A percentile compares a stretch with the other conserved stretches of the same genome.
Evolutionary conservation across 2,797 vertebrate genomes (phyloP).

Genomic region (Pelochelys cantorii): DNA sequence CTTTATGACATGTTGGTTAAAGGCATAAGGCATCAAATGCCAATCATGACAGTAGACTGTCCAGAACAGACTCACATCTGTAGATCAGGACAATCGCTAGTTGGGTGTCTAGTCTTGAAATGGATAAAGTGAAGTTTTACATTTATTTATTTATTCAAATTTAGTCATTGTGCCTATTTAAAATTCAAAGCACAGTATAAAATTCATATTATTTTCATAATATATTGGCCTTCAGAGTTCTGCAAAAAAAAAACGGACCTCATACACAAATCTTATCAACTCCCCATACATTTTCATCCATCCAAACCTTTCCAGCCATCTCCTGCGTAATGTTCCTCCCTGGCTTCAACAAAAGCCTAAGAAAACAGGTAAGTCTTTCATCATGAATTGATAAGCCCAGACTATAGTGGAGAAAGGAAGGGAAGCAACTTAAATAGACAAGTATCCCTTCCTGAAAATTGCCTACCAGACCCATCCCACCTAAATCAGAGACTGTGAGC

Average conservation of each 20-base stretch:
- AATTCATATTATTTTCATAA: background rate
- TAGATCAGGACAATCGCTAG: background rate
- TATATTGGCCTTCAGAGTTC: background rate
- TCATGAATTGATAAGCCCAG: background rate
- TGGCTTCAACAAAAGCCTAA: accelerated
- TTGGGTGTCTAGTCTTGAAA: background rate
- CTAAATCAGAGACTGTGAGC: background rate
- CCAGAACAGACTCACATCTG: background rate
- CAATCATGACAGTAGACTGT: background rate
- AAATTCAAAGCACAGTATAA: background rate
- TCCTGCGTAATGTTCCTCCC: background rate
- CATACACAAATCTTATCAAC: background rate
- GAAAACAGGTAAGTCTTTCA: background rate
- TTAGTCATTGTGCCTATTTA: background rate
- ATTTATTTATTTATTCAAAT: background rate
- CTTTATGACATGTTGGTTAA: background rate
- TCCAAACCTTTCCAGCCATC: background rate
- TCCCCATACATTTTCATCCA: background rate
- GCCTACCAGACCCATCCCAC: background rate
- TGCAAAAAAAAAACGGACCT: background rate
- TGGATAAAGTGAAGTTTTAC: background rate
- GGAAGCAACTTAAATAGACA: background rate
- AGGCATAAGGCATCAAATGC: background rate
- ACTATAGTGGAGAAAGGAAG: background rate
- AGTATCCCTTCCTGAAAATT: background rate